Percentiles rank a stretch among this genome's conserved stretches.
Evolutionary conservation across 2,797 vertebrate genomes (phyloP).

Genomic region (Oryzias dopingdopingensis): DNA sequence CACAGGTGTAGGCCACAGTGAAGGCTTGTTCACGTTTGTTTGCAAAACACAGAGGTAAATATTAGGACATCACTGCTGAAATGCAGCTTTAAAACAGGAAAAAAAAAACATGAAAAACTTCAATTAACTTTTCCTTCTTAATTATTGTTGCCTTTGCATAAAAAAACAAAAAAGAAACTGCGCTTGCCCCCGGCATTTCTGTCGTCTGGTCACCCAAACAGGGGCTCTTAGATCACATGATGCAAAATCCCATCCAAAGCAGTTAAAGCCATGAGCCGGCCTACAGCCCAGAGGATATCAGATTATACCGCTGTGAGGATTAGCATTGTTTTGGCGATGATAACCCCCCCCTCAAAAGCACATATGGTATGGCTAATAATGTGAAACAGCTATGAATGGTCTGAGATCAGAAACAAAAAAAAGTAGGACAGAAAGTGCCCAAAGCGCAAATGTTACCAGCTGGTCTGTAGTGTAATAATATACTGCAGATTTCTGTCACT

Average conservation of each 20-base stretch:
- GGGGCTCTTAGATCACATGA: slow-evolving; percentile 66
- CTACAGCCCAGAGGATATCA: slow-evolving; percentile 55
- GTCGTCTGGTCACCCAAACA: slow-evolving; percentile 1
- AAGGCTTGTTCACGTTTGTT: neutral
- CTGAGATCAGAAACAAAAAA: slow-evolving; percentile 37
- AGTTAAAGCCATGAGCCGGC: slow-evolving; percentile 59
- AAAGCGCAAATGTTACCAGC: slow-evolving; percentile 6
- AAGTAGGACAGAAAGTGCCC: slow-evolving; percentile 2
- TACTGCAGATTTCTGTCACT: neutral
- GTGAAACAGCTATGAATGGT: slow-evolving; percentile 44
- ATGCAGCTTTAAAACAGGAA: too few species aligned
- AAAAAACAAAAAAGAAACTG: slow-evolving; percentile 2
- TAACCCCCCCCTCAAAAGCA: slow-evolving; percentile 50
- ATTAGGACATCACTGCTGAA: too few species aligned
- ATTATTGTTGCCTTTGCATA: too few species aligned
- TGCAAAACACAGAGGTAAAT: neutral
- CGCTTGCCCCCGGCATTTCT: slow-evolving; percentile 17
- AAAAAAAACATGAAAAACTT: too few species aligned
- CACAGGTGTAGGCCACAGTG: too few species aligned
- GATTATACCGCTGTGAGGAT: slow-evolving; percentile 67
- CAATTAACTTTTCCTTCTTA: too few species aligned
- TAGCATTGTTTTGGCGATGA: slow-evolving; percentile 67
- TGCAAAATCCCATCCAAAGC: slow-evolving; percentile 67
- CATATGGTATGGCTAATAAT: slow-evolving; percentile 72
- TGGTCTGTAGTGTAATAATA: neutral